phyloP scores from a whole-genome alignment of 2,113 vertebrate genomes.

The Ciconia boyciana region DNA sequence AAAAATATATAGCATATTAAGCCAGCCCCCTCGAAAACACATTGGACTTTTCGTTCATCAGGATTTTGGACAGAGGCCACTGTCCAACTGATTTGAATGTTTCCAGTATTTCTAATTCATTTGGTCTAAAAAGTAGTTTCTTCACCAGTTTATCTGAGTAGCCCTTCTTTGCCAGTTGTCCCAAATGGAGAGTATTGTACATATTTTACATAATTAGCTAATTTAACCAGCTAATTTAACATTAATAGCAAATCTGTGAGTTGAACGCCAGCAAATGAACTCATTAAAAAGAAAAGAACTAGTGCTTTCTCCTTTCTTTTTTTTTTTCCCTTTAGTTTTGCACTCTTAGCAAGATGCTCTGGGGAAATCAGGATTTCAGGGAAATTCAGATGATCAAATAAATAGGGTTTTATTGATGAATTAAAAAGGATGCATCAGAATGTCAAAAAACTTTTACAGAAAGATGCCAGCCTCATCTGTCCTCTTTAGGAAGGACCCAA shows the following conservation, averaged over 20 bases:
- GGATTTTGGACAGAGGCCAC: background rate
- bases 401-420: background rate
- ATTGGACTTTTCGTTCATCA: background rate
- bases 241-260: conserved; percentile 35
- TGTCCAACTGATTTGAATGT: background rate
- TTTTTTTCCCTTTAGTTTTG: background rate
- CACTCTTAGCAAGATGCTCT: background rate
- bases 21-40: background rate
- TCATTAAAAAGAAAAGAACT: conserved; percentile 33
- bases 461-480: background rate
- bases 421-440: background rate
- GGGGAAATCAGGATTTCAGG: conserved; percentile 39
- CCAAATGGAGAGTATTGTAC: background rate
- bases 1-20: background rate
- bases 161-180: background rate
- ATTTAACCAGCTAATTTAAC: conserved; percentile 55
- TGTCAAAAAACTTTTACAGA: background rate
- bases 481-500: background rate
- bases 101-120: background rate
- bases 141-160: background rate
- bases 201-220: conserved; percentile 48
- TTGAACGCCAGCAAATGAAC: conserved; percentile 33
- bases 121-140: background rate
- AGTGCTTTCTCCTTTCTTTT: background rate
- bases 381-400: conserved; percentile 27